phyloP scores from a whole-genome alignment of 2,888 invertebrate species.

The Oligia strigilis region DNA sequence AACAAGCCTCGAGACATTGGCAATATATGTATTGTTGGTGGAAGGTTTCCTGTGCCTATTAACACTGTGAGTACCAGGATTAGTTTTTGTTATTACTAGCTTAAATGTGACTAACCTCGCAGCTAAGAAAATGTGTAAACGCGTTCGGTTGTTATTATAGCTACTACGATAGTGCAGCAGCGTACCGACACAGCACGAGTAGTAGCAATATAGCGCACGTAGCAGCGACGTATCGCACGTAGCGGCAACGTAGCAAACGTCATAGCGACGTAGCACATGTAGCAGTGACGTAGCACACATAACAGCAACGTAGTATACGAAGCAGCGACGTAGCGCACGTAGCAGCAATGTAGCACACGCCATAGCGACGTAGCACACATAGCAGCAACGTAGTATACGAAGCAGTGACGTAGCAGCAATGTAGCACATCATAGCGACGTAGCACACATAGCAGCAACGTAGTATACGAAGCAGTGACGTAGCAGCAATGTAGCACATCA shows the following conservation, averaged over 20 bases:
- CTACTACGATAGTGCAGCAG: too few relatives aligned
- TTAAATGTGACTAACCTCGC: not conserved
- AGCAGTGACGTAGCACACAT: too few relatives aligned
- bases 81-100: not conserved
- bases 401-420: too few relatives aligned
- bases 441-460: not conserved
- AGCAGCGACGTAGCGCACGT: too few relatives aligned
- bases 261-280: too few relatives aligned
- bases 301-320: not conserved
- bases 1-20: slow-evolving; percentile 13
- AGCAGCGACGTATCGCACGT: too few relatives aligned
- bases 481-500: too few relatives aligned
- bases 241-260: too few relatives aligned
- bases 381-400: too few relatives aligned
- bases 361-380: not conserved
- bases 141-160: not conserved
- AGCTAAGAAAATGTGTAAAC: not conserved
- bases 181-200: not conserved
- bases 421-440: too few relatives aligned
- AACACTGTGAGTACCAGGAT: not conserved
- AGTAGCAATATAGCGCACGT: not conserved
- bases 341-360: not conserved
- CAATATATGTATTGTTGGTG: slow-evolving; percentile 6
- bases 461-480: rapidly evolving
- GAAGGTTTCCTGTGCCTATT: not conserved